Percentiles rank a stretch among this genome's conserved stretches.
These are phyloP conservation scores for Pica pica DNA, from an alignment of 2,113 vertebrate genomes.

Conservation along the genomic window DNA sequence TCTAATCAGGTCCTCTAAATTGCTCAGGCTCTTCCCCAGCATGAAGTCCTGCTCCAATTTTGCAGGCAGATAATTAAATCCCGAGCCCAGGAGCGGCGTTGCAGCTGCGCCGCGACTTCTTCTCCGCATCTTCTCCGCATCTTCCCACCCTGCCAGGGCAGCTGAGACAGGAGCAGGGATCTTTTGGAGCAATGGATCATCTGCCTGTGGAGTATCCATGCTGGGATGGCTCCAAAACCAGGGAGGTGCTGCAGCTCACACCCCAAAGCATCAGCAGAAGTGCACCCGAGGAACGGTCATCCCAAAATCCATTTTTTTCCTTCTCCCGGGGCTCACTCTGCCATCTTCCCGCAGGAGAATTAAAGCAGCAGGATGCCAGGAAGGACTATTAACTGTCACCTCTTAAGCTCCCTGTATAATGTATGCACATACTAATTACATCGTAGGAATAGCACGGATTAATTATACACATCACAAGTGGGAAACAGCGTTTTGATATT, in stretches of 20 bases:
- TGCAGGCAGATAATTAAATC: background rate
- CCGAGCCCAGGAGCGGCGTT: background rate
- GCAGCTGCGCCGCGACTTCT: background rate
- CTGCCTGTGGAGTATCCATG: fast-evolving
- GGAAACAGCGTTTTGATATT: background rate
- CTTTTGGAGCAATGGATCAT: background rate
- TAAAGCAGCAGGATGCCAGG: background rate
- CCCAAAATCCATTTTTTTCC: background rate
- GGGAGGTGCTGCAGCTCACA: background rate
- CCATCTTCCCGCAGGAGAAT: background rate
- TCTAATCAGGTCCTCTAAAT: conserved; percentile 6
- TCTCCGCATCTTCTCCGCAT: background rate
- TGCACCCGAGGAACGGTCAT: fast-evolving
- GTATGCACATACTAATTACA: background rate
- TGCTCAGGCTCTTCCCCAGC: background rate
- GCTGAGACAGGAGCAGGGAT: background rate
- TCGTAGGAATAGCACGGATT: background rate
- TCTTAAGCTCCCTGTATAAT: background rate
- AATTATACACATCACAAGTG: background rate
- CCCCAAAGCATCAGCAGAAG: background rate
- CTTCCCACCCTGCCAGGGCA: background rate
- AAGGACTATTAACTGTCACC: background rate
- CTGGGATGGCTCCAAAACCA: background rate
- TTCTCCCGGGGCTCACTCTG: background rate
- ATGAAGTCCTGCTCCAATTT: background rate